A percentile compares a stretch with the other conserved stretches of the same genome.
Conservation (phyloP, 2,113 vertebrate species). For the rabbit (Oryctolagus cuniculus) region DNA sequence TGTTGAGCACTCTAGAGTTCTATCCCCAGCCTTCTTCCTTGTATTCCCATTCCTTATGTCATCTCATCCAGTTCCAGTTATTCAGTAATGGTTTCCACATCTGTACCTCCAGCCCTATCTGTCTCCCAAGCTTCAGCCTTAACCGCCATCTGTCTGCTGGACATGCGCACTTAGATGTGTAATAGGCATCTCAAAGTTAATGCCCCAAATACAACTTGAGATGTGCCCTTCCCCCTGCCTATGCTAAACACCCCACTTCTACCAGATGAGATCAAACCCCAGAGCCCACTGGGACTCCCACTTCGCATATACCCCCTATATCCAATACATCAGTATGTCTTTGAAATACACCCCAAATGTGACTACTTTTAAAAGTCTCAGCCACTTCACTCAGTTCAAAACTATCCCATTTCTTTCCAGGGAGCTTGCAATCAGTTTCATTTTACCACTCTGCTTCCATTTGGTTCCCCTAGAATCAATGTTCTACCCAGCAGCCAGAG, state of each 20-base stretch:
- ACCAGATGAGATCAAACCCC: neutral
- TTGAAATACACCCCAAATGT: neutral
- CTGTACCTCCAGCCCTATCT: neutral
- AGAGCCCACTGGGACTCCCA: neutral
- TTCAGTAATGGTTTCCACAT: neutral
- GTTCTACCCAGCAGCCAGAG: neutral
- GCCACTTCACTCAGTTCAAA: neutral
- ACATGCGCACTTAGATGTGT: neutral
- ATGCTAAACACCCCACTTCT: neutral
- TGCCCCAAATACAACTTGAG: neutral
- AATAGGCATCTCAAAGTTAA: neutral
- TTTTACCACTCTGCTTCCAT: neutral
- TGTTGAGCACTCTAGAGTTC: neutral
- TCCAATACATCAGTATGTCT: neutral
- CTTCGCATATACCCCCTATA: neutral
- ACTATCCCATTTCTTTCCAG: neutral
- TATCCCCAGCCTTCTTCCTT: neutral
- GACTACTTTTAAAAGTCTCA: neutral
- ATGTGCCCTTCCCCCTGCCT: neutral
- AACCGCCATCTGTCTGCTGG: neutral
- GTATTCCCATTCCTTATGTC: neutral
- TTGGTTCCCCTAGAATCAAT: neutral
- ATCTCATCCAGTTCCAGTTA: neutral
- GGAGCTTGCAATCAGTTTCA: neutral
- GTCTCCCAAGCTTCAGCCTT: neutral